Evolutionary conservation across 2,888 invertebrate genomes (phyloP).

Genomic region (Muscina levida): DNA sequence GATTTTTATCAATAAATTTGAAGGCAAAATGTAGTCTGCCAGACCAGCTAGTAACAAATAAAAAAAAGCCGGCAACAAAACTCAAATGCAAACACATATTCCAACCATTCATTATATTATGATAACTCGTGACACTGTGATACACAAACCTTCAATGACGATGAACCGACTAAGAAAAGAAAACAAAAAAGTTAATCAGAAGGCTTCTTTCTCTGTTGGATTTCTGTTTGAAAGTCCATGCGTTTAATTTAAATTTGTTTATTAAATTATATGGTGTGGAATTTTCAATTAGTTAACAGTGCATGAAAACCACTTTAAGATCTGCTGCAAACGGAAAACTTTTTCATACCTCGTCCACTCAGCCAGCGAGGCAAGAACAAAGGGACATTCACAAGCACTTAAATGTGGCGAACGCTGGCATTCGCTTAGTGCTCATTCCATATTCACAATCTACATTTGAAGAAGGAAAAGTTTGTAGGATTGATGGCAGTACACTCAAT

Average conservation of each 20-base stretch:
- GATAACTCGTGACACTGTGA: not conserved
- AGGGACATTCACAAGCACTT: not conserved
- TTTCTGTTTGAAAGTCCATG: too few species aligned
- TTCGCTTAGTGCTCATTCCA: not conserved
- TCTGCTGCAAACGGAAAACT: not conserved
- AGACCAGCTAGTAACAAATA: too few species aligned
- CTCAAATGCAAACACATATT: too few species aligned
- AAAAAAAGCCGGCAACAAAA: too few species aligned
- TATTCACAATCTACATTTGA: not conserved
- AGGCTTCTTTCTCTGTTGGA: too few species aligned
- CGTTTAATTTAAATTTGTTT: conserved; percentile 4
- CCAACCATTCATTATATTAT: too few species aligned
- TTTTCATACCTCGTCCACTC: not conserved
- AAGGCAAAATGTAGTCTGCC: too few species aligned
- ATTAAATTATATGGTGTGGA: conserved; percentile 13
- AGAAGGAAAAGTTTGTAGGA: not conserved
- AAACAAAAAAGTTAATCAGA: not conserved
- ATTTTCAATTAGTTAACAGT: conserved; percentile 10
- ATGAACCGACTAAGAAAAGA: not conserved
- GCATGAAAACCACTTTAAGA: conserved; percentile 9
- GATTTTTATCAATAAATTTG: too few species aligned
- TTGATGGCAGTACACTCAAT: not conserved
- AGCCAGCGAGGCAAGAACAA: not conserved
- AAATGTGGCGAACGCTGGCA: not conserved
- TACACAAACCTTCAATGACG: not conserved